Percentiles rank a stretch among this genome's conserved stretches.
phyloP scores from a whole-genome alignment of 1,140 invertebrate species.

The Drosophila pallidifrons region DNA sequence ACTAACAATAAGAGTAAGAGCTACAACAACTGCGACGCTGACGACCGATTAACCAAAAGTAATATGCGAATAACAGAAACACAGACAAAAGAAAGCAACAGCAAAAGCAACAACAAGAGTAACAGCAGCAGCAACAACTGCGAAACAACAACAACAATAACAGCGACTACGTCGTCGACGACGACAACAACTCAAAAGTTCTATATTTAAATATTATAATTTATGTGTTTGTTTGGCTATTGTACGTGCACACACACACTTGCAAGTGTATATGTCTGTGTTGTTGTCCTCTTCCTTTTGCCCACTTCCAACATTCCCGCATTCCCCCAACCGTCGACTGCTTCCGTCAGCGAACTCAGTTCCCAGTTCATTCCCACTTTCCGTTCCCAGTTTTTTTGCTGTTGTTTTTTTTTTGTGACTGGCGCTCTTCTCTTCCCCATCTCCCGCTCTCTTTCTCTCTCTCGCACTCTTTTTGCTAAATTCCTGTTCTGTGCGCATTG shows the following conservation, averaged over 20 bases:
- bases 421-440: neutral
- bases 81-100: conserved; percentile 52
- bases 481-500: conserved; percentile 63
- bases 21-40: conserved; percentile 24
- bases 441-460: neutral
- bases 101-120: conserved; percentile 45
- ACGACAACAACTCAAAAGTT: conserved; percentile 80
- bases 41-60: conserved; percentile 65
- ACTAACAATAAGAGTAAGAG: conserved; percentile 6
- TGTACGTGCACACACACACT: conserved; percentile 32
- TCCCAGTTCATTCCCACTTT: conserved; percentile 62
- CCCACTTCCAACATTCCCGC: conserved; percentile 25
- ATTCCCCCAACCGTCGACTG: conserved; percentile 34
- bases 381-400: conserved; percentile 42
- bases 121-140: conserved; percentile 51
- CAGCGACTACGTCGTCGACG: conserved; percentile 52
- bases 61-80: conserved; percentile 58
- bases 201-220: conserved; percentile 84
- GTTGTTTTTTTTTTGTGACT: conserved; percentile 16
- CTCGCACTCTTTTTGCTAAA: conserved; percentile 41
- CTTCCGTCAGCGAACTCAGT: conserved; percentile 57
- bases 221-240: conserved; percentile 81
- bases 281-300: conserved; percentile 38
- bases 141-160: conserved; percentile 51
- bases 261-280: conserved; percentile 43